Percentiles rank a stretch among this genome's conserved stretches.
These are phyloP conservation scores for Pycnonotus jocosus DNA, from an alignment of 2,113 vertebrate species.

Conservation along the genomic window DNA sequence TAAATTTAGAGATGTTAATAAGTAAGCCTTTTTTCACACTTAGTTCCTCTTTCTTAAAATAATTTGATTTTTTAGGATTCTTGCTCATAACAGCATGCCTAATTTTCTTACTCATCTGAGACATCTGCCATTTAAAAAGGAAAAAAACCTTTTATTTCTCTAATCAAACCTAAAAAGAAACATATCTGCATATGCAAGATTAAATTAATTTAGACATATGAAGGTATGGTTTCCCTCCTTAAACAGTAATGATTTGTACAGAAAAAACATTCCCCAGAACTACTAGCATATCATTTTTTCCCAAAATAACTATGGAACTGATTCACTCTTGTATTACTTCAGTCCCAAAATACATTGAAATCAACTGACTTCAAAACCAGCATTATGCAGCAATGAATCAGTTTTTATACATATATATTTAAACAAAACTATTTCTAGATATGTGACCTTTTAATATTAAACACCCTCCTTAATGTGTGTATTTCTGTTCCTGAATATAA, in stretches of 20 bases:
- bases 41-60: background rate
- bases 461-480: background rate
- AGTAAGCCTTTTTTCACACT: background rate
- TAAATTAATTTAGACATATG: conserved; percentile 14
- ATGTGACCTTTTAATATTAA: background rate
- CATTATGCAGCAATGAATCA: conserved; percentile 1
- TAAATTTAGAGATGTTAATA: background rate
- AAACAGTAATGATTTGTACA: background rate
- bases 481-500: background rate
- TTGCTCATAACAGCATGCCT: background rate
- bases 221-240: background rate
- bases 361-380: conserved; percentile 6
- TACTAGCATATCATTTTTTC: background rate
- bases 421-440: conserved; percentile 11
- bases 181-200: conserved; percentile 6
- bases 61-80: background rate
- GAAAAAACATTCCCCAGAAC: background rate
- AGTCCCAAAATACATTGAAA: conserved; percentile 28
- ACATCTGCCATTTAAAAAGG: conserved; percentile 32
- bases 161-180: conserved; percentile 35
- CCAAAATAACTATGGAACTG: background rate
- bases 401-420: conserved; percentile 3
- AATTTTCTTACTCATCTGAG: background rate
- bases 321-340: background rate
- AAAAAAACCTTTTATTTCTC: background rate